Evolutionary conservation across 2,888 invertebrate genomes (phyloP).

Genomic region (Molanna angustata): DNA sequence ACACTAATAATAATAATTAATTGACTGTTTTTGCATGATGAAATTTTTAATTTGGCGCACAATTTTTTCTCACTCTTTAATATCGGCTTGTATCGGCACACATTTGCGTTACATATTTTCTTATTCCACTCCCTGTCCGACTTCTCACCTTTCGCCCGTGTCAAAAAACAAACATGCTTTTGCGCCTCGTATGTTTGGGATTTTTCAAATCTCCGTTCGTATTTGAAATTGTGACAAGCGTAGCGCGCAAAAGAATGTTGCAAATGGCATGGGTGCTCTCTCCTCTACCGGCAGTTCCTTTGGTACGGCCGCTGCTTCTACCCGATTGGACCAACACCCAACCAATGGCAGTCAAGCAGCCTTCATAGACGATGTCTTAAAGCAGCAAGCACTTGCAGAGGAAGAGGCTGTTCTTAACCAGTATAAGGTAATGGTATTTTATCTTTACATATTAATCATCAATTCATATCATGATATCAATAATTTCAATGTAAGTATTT

Average conservation of each 20-base stretch:
- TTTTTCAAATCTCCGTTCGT: too few relatives aligned
- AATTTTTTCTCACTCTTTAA: constrained; percentile 8
- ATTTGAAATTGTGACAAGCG: constrained; percentile 3
- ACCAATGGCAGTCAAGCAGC: constrained; percentile 57
- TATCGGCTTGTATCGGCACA: constrained; percentile 30
- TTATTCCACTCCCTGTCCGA: constrained; percentile 4
- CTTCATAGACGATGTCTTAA: constrained; percentile 78
- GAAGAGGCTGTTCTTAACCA: constrained; percentile 96
- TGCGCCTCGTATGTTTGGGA: constrained; percentile 31
- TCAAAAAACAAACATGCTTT: constrained; percentile 16
- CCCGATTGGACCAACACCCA: constrained; percentile 61
- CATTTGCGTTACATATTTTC: constrained; percentile 29
- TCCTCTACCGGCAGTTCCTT: constrained; percentile 87
- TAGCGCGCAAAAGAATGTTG: constrained; percentile 86
- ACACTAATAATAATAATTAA: background rate
- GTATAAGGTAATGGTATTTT: constrained; percentile 92
- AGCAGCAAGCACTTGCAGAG: constrained; percentile 87
- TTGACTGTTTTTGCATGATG: background rate
- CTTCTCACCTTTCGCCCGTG: constrained; percentile 5
- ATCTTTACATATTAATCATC: too few relatives aligned
- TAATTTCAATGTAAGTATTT: too few relatives aligned
- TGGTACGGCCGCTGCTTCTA: constrained; percentile 76
- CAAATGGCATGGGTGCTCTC: constrained; percentile 83
- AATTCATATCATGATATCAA: too few relatives aligned
- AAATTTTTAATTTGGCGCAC: constrained; percentile 2